These are phyloP conservation scores for Rhagonycha fulva DNA, from an alignment of 2,888 invertebrate genomes.

Conservation along the genomic window DNA sequence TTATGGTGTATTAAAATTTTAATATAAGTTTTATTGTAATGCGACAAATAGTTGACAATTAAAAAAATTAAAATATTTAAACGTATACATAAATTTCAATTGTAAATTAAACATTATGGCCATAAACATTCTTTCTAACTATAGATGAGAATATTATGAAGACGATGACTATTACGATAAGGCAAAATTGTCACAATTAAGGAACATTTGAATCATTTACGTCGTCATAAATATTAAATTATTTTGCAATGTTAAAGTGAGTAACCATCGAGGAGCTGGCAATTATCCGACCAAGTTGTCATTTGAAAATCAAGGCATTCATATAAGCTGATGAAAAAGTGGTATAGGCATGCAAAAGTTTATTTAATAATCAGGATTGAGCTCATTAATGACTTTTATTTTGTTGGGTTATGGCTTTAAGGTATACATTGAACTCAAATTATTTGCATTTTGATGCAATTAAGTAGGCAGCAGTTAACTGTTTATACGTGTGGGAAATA, in stretches of 20 bases:
- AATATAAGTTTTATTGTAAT: not conserved
- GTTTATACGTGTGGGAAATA: constrained; percentile 27
- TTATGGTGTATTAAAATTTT: not conserved
- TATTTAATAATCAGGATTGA: constrained; percentile 25
- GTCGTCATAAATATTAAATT: constrained; percentile 24
- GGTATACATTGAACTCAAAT: constrained; percentile 24
- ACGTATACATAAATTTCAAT: not conserved
- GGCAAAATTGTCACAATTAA: constrained; percentile 20
- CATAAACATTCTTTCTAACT: not conserved
- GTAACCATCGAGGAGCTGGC: constrained; percentile 6
- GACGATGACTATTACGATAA: constrained; percentile 15
- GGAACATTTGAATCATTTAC: constrained; percentile 25
- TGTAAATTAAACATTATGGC: not conserved
- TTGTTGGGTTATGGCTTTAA: constrained; percentile 13
- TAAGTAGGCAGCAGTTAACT: constrained; percentile 22
- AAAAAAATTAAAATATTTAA: not conserved
- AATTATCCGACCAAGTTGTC: constrained; percentile 21
- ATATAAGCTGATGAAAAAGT: constrained; percentile 13
- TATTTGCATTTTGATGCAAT: constrained; percentile 30
- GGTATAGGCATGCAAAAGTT: constrained; percentile 24
- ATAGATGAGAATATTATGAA: not conserved
- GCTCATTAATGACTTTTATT: constrained; percentile 29
- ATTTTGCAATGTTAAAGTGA: constrained; percentile 12
- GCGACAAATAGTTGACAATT: not conserved
- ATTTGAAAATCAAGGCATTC: constrained; percentile 14